Evolutionary conservation across 2,797 vertebrate species (phyloP).

Genomic region (Pteropus rufus): DNA sequence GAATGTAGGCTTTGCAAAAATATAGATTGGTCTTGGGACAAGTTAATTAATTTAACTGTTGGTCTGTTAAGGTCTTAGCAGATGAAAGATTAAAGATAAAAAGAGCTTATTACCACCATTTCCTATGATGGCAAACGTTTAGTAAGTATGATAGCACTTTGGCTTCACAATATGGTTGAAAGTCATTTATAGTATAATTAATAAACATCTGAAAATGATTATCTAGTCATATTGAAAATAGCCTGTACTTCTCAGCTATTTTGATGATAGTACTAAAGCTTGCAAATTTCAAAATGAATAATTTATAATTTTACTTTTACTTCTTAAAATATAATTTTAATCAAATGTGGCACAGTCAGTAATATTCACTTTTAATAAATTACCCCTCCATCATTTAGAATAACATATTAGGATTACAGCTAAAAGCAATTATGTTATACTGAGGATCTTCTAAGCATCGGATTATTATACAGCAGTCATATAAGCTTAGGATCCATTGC

Average conservation of each 20-base stretch:
- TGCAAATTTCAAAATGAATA: background rate
- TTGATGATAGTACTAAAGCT: background rate
- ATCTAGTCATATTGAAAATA: background rate
- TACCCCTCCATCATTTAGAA: background rate
- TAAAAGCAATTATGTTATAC: background rate
- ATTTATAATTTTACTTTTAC: background rate
- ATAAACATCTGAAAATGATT: background rate
- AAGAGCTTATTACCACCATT: background rate
- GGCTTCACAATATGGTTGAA: background rate
- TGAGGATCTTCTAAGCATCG: background rate
- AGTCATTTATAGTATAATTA: background rate
- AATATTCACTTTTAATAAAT: background rate
- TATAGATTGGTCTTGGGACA: background rate
- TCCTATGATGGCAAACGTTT: background rate
- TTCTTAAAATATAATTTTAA: background rate
- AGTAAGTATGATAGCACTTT: background rate
- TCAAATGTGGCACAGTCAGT: background rate
- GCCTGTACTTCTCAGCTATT: background rate
- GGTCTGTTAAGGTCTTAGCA: background rate
- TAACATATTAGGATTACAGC: background rate
- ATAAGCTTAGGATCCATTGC: background rate
- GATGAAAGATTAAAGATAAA: background rate
- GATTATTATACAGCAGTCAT: background rate
- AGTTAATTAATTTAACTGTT: background rate
- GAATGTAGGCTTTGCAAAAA: constrained; percentile 15